Evolutionary conservation across 2,888 invertebrate species (phyloP), one percentile per base, ranked within the genome.

Genomic region (Antheraea yamamai): DNA sequence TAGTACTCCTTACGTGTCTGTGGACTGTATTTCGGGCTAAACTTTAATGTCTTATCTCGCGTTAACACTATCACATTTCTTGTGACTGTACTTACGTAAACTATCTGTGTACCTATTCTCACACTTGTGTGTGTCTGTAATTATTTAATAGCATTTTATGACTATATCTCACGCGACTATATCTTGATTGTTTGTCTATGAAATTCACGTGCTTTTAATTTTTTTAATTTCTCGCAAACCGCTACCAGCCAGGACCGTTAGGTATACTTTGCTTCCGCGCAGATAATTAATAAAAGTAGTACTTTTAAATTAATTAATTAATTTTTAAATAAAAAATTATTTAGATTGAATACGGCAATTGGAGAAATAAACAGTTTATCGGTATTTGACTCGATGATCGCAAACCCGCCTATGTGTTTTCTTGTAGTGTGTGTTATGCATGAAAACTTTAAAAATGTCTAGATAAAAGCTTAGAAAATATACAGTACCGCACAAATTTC

Each of bases 331-430:
- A 51, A 72, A 76, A 58, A 72, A 74, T 77, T 73, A 74, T 76
- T 71, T 73, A 73, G 30, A 66, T 30, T 66, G 26, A 26, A 66
- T 78, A 75, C 70, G 39, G 23, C 39, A 10, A 39, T 20, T 70
- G 39, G 26, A 35, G 4, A n/a, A 39, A 70, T 39, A 61, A 72
- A 61, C 26, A 47, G 35, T 58, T 64, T 20, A 58, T 79, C 82
- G 81, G 80, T 85, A 83, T 84, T 85, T 79, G 87, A 90, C 89
- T 88, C 94, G 94, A 94, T 94, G 94, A 93, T 94, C 94, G 94
- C 94, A 94, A 89, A 93, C 94, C 94, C 94, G 93, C 93, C 88
- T 89, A 81, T 84, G 77, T 88, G 85, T 89, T 87, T 87, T 81
- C 80, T 81, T 82, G 87, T 91, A 91, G 89, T 89, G 82, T 87